Conservation (phyloP, 2,797 vertebrate species). For the Phoeniculus purpureus region DNA sequence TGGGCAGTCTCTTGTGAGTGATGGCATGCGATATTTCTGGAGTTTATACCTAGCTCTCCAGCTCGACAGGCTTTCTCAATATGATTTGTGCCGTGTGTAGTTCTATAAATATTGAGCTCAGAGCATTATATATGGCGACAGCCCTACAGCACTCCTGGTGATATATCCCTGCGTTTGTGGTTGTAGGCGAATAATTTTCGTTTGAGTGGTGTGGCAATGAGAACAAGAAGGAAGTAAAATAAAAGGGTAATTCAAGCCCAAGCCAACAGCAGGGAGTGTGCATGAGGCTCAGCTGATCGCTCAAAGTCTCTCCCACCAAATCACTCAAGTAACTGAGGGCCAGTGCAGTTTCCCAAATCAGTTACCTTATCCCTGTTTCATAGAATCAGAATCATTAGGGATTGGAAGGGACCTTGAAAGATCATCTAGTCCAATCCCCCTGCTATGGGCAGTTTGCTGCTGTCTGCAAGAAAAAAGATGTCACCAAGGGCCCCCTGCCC, state of each 20-base stretch:
- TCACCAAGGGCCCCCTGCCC: fast-evolving
- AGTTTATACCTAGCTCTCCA: conserved; percentile 73
- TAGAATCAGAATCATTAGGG: too few species aligned
- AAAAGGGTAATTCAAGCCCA: conserved; percentile 52
- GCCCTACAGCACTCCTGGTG: conserved; percentile 64
- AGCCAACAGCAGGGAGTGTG: conserved; percentile 32
- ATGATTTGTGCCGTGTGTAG: conserved; percentile 69
- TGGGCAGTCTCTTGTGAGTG: conserved; percentile 65
- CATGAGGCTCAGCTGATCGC: background rate
- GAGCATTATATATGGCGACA: conserved; percentile 72
- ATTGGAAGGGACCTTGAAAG: too few species aligned
- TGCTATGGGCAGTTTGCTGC: too few species aligned
- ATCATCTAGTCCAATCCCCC: too few species aligned
- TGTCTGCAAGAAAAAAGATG: background rate
- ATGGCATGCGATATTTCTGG: conserved; percentile 72
- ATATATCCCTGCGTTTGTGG: conserved; percentile 63
- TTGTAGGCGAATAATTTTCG: conserved; percentile 68
- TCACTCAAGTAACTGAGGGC: background rate
- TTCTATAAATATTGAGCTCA: conserved; percentile 73
- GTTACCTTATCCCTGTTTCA: background rate
- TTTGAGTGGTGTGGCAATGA: conserved; percentile 69
- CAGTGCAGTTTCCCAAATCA: background rate
- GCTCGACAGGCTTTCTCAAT: conserved; percentile 56
- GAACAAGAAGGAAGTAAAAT: conserved; percentile 67
- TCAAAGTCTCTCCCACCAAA: conserved; percentile 15